A percentile compares a stretch with the other conserved stretches of the same genome.
phyloP scores from a whole-genome alignment of 2,113 vertebrate genomes.

The Octodon degus region DNA sequence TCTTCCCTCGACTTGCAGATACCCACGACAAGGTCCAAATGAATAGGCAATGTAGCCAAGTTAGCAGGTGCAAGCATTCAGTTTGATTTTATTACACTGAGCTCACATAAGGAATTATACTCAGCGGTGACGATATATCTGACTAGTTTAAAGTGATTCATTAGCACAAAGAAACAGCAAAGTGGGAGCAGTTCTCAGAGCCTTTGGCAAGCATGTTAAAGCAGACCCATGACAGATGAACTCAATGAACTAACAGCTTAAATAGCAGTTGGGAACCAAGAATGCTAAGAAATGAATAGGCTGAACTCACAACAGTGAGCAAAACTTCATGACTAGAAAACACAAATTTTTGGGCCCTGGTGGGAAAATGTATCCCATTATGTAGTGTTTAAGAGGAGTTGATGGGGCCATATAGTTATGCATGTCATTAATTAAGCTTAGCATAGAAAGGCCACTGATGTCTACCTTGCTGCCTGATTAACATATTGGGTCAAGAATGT shows the following conservation, averaged over 20 bases:
- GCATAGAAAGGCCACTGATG: neutral
- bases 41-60: neutral
- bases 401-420: slow-evolving; percentile 16
- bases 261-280: slow-evolving; percentile 75
- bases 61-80: neutral
- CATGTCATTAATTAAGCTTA: slow-evolving; percentile 73
- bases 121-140: slow-evolving; percentile 53
- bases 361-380: slow-evolving; percentile 74
- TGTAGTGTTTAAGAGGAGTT: slow-evolving; percentile 61
- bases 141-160: slow-evolving; percentile 75
- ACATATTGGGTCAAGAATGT: slow-evolving; percentile 60
- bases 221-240: slow-evolving; percentile 80
- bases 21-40: neutral
- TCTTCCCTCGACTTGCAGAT: neutral
- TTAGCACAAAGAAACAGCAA: slow-evolving; percentile 69
- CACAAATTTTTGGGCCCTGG: slow-evolving; percentile 58
- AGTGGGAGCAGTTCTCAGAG: slow-evolving; percentile 66
- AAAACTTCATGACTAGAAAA: slow-evolving; percentile 81
- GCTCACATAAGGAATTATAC: slow-evolving; percentile 63
- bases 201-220: slow-evolving; percentile 71
- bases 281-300: slow-evolving; percentile 79
- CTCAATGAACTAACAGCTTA: slow-evolving; percentile 81
- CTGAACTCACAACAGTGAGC: slow-evolving; percentile 78
- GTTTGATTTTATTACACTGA: slow-evolving; percentile 36
- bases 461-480: slow-evolving; percentile 66